A percentile compares a stretch with the other conserved stretches of the same genome.
phyloP scores from a whole-genome alignment of 2,888 invertebrate genomes.

The Uropetala carovei region DNA sequence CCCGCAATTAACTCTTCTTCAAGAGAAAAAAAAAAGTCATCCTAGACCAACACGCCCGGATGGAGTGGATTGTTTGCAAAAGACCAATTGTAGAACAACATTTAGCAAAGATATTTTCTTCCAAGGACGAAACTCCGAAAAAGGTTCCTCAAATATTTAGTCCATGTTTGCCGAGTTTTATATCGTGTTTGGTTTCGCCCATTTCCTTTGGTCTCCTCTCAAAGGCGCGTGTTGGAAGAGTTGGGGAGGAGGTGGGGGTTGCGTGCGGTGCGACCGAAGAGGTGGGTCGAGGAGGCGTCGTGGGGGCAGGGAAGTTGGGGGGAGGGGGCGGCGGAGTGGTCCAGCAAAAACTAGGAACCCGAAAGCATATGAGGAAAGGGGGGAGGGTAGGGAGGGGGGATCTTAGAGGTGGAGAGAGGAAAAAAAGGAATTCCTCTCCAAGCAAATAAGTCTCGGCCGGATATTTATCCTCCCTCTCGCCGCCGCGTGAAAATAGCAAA shows the following conservation, averaged over 20 bases:
- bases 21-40: background rate
- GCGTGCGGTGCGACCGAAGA: no score
- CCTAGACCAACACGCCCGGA: background rate
- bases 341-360: slow-evolving; percentile 12
- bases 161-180: slow-evolving; percentile 3
- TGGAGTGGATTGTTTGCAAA: slow-evolving; percentile 10
- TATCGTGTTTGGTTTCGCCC: slow-evolving; percentile 27
- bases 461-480: slow-evolving; percentile 9
- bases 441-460: slow-evolving; percentile 19
- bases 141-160: slow-evolving; percentile 22
- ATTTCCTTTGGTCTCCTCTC: slow-evolving; percentile 5
- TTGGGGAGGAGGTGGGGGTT: no score
- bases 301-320: no score
- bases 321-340: background rate
- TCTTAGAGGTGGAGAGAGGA: background rate
- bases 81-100: slow-evolving; percentile 24
- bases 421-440: background rate
- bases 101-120: slow-evolving; percentile 20
- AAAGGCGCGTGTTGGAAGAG: slow-evolving; percentile 11
- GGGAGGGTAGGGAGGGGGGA: background rate
- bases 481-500: slow-evolving; percentile 10
- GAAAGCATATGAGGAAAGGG: background rate
- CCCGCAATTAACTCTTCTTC: background rate
- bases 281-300: no score
- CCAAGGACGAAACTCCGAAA: slow-evolving; percentile 15